A percentile compares a stretch with the other conserved stretches of the same genome.
Evolutionary conservation across 2,797 vertebrate genomes (phyloP).

Genomic region (Potorous gilbertii): DNA sequence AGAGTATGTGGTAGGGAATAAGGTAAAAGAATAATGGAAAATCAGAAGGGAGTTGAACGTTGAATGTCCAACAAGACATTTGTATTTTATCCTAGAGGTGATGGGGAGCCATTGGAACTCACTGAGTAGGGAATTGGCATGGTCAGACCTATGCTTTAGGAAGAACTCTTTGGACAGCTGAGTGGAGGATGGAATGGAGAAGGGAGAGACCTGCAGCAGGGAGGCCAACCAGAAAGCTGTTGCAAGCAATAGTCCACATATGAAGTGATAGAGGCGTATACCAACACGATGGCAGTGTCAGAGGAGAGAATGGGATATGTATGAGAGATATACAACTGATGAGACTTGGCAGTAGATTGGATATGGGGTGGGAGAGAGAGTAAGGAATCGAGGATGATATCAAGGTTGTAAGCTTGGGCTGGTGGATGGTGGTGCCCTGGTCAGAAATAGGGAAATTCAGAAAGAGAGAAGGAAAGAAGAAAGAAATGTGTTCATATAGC

Average conservation of each 20-base stretch:
- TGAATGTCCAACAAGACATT: background rate
- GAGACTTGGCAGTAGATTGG: background rate
- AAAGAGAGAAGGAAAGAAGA: background rate
- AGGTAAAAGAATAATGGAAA: background rate
- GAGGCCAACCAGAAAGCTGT: background rate
- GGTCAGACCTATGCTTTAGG: background rate
- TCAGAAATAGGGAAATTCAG: background rate
- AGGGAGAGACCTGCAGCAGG: background rate
- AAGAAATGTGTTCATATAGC: background rate
- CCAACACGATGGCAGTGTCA: background rate
- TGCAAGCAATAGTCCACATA: background rate
- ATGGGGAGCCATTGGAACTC: background rate
- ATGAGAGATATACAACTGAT: background rate
- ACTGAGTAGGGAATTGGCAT: background rate
- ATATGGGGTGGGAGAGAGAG: background rate
- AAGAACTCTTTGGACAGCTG: background rate
- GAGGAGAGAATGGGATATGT: background rate
- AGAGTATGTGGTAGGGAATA: background rate
- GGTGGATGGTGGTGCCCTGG: background rate
- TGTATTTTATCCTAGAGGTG: background rate
- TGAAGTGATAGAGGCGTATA: background rate
- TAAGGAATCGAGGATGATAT: background rate
- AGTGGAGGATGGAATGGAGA: background rate
- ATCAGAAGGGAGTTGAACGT: background rate
- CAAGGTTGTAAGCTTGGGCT: background rate